Evolutionary conservation across 2,888 invertebrate genomes (phyloP), one percentile per base, ranked within the genome.

Genomic region (Agrochola macilenta): DNA sequence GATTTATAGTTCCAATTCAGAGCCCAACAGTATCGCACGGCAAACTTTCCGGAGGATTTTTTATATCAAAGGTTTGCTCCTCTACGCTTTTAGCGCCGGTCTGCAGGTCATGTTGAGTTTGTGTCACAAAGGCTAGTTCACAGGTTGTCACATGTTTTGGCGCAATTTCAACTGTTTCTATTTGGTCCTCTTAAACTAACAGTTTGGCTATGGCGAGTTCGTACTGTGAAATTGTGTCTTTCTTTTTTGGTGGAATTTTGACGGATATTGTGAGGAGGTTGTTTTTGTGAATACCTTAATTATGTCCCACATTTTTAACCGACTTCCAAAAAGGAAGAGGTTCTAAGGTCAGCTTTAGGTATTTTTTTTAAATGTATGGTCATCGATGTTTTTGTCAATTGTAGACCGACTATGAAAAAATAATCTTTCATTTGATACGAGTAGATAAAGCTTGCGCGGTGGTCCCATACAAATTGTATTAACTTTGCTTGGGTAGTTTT

Each of bases 101-200:
- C 23, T 69, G 78, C 74, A 73, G 79, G 60, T 46, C 73, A 26
- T 60, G 76, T 68, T 65, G 35, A 78, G 78, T 82, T 78, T 63
- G 87, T 26, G 23, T 26, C 78, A 84, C 76, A 86, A 86, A 86
- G 81, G 81, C 60, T 39, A 46, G 66, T 70, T 60, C 69, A 58
- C 73, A 69, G 64, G 73, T 61, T 57, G 60, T 57, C 70, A 61
- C 52, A 23, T 71, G 70, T 73, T 76, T 81, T 12, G 68, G 73
- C 60, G 64, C 74, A 69, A 74, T 80, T 86, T 78, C 60, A 65
- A 81, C 63, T 69, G 85, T 85, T 75, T 75, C 83, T 70, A 49
- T 74, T 82, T 74, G 49, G 23, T 39, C 43, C 65, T 65, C 74
- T 78, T 60, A 73, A 70, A 76, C 54, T 63, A 61, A 69, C 57